Evolutionary conservation across 30 jellyfish, hydroid and myxozoan genomes (phyloP).

Genomic region (Aurelia sp.): DNA sequence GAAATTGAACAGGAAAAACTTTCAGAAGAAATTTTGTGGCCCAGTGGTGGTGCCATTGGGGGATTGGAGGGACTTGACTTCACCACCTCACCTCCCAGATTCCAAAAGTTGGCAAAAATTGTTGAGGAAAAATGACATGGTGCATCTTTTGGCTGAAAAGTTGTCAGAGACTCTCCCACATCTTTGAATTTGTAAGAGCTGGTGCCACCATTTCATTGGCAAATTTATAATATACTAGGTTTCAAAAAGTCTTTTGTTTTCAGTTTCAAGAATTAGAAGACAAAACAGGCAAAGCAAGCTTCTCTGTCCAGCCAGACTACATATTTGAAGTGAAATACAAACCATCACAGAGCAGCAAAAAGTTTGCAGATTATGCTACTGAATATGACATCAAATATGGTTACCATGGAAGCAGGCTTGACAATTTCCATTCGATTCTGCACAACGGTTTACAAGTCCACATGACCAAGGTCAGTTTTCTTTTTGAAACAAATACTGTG

Average conservation of each 20-base stretch:
- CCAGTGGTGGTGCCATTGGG: too few relatives aligned
- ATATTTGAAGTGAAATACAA: slow-evolving; percentile 86
- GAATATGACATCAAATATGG: slow-evolving; percentile 79
- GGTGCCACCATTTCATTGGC: too few relatives aligned
- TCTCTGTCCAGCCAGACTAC: slow-evolving; percentile 74
- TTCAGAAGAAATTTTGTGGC: too few relatives aligned
- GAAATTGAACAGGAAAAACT: too few relatives aligned
- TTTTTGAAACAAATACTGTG: too few relatives aligned
- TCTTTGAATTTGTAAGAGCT: too few relatives aligned
- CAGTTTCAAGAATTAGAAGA: slow-evolving; percentile 60
- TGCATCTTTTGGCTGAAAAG: too few relatives aligned
- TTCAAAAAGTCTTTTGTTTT: slow-evolving; percentile 2
- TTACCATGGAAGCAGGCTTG: slow-evolving; percentile 95
- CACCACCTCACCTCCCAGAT: too few relatives aligned
- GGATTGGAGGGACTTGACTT: too few relatives aligned
- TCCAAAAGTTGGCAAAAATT: too few relatives aligned
- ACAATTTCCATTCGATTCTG: slow-evolving; percentile 84
- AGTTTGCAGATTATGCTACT: slow-evolving; percentile 65
- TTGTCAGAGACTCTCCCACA: too few relatives aligned
- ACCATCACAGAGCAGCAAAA: slow-evolving; percentile 40
- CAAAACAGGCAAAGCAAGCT: slow-evolving; percentile 84
- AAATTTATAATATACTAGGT: not conserved
- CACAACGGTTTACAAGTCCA: slow-evolving; percentile 93
- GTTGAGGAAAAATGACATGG: too few relatives aligned
- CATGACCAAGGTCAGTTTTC: slow-evolving; percentile 80